Evolutionary conservation across 1,140 invertebrate species (phyloP).

Genomic region (Leucophenga varia): DNA sequence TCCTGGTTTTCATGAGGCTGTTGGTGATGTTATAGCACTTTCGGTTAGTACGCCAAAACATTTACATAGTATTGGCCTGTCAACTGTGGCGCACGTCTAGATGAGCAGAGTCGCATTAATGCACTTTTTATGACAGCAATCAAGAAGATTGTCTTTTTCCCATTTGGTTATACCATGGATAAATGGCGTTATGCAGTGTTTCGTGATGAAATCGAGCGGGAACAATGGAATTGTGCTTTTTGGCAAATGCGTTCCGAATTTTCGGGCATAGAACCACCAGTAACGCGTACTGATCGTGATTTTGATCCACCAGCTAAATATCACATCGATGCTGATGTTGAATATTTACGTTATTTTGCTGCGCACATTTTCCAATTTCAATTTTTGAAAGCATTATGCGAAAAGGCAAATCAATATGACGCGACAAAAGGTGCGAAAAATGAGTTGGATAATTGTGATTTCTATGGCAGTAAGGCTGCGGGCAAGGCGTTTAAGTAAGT

Average conservation of each 20-base stretch:
- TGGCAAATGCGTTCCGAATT: constrained; percentile 62
- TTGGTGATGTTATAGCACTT: constrained; percentile 69
- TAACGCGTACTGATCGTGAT: constrained; percentile 58
- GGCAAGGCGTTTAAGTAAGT: constrained; percentile 38
- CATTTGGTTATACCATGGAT: constrained; percentile 61
- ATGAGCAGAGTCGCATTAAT: constrained; percentile 49
- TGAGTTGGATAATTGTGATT: constrained; percentile 64
- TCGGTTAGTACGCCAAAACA: constrained; percentile 65
- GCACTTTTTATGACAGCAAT: constrained; percentile 57
- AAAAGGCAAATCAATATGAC: constrained; percentile 60
- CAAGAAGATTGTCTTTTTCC: constrained; percentile 65
- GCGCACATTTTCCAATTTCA: constrained; percentile 65
- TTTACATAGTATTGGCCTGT: constrained; percentile 60
- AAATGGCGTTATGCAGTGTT: constrained; percentile 64
- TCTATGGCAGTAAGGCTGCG: constrained; percentile 58
- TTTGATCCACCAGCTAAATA: constrained; percentile 69
- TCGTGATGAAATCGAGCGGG: constrained; percentile 56
- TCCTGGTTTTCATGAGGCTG: constrained; percentile 75
- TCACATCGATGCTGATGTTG: constrained; percentile 62
- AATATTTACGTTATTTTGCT: constrained; percentile 66
- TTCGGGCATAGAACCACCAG: constrained; percentile 63
- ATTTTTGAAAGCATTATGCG: constrained; percentile 65
- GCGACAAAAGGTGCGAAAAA: constrained; percentile 48
- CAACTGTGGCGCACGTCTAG: constrained; percentile 28
- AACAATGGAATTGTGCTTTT: constrained; percentile 63